These are phyloP conservation scores for Pachyseris speciosa DNA, from an alignment of 64 coral and sea anemone species.

Conservation along the genomic window DNA sequence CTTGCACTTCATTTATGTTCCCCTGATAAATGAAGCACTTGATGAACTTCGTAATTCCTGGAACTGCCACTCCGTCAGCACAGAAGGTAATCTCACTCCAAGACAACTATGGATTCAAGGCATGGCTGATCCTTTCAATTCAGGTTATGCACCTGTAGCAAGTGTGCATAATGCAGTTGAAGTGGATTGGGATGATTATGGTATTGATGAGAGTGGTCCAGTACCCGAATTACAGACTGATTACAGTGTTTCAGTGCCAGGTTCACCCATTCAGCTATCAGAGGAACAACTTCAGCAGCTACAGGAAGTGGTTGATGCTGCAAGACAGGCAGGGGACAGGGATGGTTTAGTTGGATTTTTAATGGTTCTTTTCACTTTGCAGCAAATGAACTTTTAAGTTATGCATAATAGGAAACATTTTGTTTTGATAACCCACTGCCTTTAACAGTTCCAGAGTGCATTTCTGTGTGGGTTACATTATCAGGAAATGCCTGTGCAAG, in stretches of 20 bases:
- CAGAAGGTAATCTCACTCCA: neutral
- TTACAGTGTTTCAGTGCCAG: neutral
- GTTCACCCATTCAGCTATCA: neutral
- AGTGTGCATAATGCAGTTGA: slow-evolving; percentile 4
- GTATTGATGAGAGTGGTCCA: slow-evolving; percentile 23
- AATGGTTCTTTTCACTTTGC: too few relatives aligned
- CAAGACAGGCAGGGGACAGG: too few relatives aligned
- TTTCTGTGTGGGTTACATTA: too few relatives aligned
- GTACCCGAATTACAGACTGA: neutral
- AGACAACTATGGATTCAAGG: slow-evolving; percentile 20
- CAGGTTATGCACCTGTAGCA: neutral
- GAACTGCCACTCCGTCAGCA: slow-evolving; percentile 1
- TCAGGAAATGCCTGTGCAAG: too few relatives aligned
- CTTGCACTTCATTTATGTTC: slow-evolving; percentile 29
- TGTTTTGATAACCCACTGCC: too few relatives aligned
- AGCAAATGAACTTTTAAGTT: too few relatives aligned
- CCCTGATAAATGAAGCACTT: slow-evolving; percentile 3
- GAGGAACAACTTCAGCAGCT: too few relatives aligned
- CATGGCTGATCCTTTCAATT: neutral
- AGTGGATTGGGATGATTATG: slow-evolving; percentile 8
- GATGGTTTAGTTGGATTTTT: too few relatives aligned
- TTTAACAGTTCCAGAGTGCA: too few relatives aligned
- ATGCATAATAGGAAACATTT: too few relatives aligned
- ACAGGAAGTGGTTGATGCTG: too few relatives aligned
- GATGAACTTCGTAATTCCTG: neutral